Conservation (phyloP, 2,797 vertebrate species). For the Scyliorhinus canicula region DNA sequence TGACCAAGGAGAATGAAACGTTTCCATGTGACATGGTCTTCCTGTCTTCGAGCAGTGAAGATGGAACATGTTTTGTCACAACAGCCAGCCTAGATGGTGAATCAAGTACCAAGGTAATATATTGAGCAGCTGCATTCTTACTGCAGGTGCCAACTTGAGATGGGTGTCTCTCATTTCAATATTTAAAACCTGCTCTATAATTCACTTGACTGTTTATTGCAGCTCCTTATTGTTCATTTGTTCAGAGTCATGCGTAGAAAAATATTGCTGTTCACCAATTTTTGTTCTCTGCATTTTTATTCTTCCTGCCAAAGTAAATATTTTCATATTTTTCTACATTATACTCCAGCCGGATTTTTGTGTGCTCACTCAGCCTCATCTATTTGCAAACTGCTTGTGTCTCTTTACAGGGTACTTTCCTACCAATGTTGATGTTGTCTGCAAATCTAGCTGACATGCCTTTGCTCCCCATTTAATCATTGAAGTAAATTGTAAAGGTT, state of each 20-base stretch:
- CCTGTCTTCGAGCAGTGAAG: conserved; percentile 78
- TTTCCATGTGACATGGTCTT: conserved; percentile 94
- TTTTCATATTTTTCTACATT: no score
- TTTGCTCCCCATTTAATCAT: no score
- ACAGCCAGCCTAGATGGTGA: conserved; percentile 94
- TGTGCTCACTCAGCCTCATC: no score
- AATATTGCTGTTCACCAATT: not conserved
- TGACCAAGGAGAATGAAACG: conserved; percentile 84
- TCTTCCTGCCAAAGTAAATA: no score
- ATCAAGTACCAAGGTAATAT: conserved; percentile 86
- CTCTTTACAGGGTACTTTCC: no score
- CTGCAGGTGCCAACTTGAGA: not conserved
- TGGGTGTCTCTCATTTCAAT: not conserved
- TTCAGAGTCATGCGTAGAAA: not conserved
- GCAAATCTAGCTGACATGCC: no score
- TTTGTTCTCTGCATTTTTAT: not conserved
- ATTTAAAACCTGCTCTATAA: not conserved
- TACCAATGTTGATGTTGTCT: no score
- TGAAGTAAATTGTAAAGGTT: no score
- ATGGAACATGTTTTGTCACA: conserved; percentile 90
- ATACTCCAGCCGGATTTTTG: no score
- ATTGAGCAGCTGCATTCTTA: not conserved
- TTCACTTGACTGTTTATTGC: not conserved
- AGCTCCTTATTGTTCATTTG: no score
- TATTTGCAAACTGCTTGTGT: no score